Evolutionary conservation across 2,797 vertebrate genomes (phyloP), one percentile per base, ranked within the genome.

Genomic region (Yasuhikotakia modesta): DNA sequence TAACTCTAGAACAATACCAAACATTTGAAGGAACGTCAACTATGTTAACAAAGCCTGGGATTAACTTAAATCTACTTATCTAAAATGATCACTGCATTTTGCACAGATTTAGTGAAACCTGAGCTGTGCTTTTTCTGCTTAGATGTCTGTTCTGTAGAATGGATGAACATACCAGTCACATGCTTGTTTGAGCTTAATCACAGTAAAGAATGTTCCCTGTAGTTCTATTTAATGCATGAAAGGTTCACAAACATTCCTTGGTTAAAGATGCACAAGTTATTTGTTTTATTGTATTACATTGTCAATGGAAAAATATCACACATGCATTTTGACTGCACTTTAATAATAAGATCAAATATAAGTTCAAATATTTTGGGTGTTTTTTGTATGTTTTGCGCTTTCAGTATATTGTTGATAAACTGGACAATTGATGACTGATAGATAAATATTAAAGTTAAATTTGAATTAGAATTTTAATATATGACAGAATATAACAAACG

Each of bases 41-140:
- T 48, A 76, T 76, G 52, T n/a, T 48, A 76, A 78, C 58, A 21
- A 8, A 64, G 50, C 27, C 61, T 39, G 65, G 55, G 45, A 61
- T 70, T 65, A 71, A 27, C 16, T 4, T 53, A 55, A 39, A 30
- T 64, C 57, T 21, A 8, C 67, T 70, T 58, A 64, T 8, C 5
- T 52, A 21, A 70, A 0, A 70, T 53, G 67, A 45, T 64, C 76
- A 45, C 30, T 77, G 39, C n/a, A 60, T n/a, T 0, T 60, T 55
- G 24, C 60, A 52, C 45, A 53, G 30, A 55, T 75, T 66, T 46
- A 55, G 46, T 65, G 76, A 11, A 63, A 70, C 3, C 21, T 61
- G 65, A 70, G 45, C 66, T 61, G 8, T 77, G 39, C 13, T 53
- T 73, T 19, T 45, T 71, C 21, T 39, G 27, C 27, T 52, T 35